Evolutionary conservation across 1,140 invertebrate genomes (phyloP), one percentile per base, ranked within the genome.

Genomic region (Drosophila azteca): DNA sequence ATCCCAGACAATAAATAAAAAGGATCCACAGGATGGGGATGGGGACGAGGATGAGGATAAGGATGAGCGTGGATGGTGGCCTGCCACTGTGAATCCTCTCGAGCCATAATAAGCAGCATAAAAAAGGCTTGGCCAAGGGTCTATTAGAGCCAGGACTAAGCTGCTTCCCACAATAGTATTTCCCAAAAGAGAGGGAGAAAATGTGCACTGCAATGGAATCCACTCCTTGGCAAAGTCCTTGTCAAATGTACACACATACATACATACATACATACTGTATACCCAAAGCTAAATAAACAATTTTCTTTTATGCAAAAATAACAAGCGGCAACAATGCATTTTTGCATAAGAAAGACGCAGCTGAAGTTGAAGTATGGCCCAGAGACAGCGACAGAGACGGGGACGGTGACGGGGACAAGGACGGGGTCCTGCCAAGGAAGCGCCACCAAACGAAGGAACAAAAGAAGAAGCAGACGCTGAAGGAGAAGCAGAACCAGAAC

Each of bases 301-400:
- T 87, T 87, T 87, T 87, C 83, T 77, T 88, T 87, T 87, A 88
- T 83, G 83, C 83, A 72, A 65, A 87, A 88, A 83, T 88, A 87
- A 88, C 79, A 87, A 87, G 78, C 82, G 76, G 65, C 69, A 65
- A 81, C 68, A 87, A 85, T 87, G 64, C 63, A 71, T 58, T 69
- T 85, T 79, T 83, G 83, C 83, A 87, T 89, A 87, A 87, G 83
- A 87, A 87, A 87, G 77, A 59, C 72, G 62, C 48, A 43, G 35
- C 75, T 82, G 83, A 88, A 82, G 82, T 79, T 87, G 83, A 88
- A 87, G 79, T 76, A 87, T 82, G 55, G 81, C 59, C 59, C 31
- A 61, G 51, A 22, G 53, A 61, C 57, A 53, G 20, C 7, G 29
- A 7, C 17, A 8, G 7, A 7, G 29, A 8, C 24, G 1, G 29